phyloP scores from a whole-genome alignment of 2,888 invertebrate species.

The Bimastos eiseni region DNA sequence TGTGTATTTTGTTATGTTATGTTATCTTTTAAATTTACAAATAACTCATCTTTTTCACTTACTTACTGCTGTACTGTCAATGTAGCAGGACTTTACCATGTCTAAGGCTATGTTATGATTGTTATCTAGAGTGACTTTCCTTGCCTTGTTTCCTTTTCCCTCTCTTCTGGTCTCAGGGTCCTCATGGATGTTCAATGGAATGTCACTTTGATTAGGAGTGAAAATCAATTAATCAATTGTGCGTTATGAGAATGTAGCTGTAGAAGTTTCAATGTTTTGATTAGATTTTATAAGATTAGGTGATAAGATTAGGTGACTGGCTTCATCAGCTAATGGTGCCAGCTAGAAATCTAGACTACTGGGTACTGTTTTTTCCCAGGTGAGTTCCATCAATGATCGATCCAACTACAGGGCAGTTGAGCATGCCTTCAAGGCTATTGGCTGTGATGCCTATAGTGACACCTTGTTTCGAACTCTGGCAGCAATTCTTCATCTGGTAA shows the following conservation, averaged over 20 bases:
- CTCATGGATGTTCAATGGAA: not conserved
- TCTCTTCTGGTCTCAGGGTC: not conserved
- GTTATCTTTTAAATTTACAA: not conserved
- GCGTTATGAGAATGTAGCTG: not conserved
- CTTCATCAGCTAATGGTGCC: not conserved
- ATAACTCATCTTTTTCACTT: not conserved
- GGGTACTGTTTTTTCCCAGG: not conserved
- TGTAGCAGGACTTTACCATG: too few species aligned
- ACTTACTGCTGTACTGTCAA: too few species aligned
- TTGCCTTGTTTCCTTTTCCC: not conserved
- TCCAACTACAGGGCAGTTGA: slow-evolving; percentile 80
- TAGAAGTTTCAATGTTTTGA: not conserved
- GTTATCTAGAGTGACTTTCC: too few species aligned
- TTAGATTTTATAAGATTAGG: not conserved
- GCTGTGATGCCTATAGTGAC: slow-evolving; percentile 78
- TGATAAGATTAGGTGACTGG: not conserved
- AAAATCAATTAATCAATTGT: not conserved
- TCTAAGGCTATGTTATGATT: too few species aligned
- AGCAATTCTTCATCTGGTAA: slow-evolving; percentile 81
- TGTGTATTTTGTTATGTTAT: not conserved
- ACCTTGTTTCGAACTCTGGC: slow-evolving; percentile 89
- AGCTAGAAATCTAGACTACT: not conserved
- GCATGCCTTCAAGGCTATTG: slow-evolving; percentile 82
- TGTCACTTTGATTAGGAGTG: not conserved
- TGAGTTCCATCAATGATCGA: slow-evolving; percentile 68